Evolutionary conservation across 92 coral and sea anemone genomes (phyloP).

Genomic region (Micromussa lordhowensis): DNA sequence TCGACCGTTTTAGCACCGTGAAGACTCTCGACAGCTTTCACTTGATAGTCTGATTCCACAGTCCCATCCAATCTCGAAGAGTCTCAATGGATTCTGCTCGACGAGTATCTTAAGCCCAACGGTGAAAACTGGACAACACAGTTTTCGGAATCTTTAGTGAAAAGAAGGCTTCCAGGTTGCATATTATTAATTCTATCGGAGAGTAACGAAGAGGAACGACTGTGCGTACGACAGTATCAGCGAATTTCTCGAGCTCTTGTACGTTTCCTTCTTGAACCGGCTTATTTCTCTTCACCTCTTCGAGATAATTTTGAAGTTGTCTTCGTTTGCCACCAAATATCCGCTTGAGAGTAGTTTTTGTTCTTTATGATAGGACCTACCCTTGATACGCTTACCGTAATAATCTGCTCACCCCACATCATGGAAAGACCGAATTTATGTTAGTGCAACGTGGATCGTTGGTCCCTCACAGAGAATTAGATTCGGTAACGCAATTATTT

Average conservation of each 20-base stretch:
- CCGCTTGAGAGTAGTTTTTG: conserved; percentile 27
- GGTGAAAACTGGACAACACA: conserved; percentile 20
- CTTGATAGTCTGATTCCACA: conserved; percentile 43
- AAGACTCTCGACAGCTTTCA: conserved; percentile 35
- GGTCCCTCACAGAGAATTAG: no score
- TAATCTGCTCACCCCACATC: no score
- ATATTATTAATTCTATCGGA: conserved; percentile 16
- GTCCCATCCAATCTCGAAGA: conserved; percentile 41
- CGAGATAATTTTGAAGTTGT: conserved; percentile 39
- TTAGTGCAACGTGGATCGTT: no score
- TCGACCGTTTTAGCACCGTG: neutral
- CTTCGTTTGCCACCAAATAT: conserved; percentile 41
- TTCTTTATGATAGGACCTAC: no score
- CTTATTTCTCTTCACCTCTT: conserved; percentile 14
- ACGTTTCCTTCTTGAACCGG: conserved; percentile 26
- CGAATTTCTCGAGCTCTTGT: conserved; percentile 34
- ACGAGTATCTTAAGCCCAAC: conserved; percentile 16
- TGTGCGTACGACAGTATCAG: conserved; percentile 26
- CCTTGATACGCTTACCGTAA: no score
- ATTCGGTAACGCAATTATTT: no score
- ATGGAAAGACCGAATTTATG: no score
- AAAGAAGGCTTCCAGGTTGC: conserved; percentile 36
- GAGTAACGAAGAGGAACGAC: conserved; percentile 37
- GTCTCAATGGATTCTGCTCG: conserved; percentile 29
- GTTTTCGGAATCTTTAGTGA: conserved; percentile 40